Evolutionary conservation across 2,113 vertebrate genomes (phyloP), one percentile per base, ranked within the genome.

Genomic region (Podarcis raffonei): DNA sequence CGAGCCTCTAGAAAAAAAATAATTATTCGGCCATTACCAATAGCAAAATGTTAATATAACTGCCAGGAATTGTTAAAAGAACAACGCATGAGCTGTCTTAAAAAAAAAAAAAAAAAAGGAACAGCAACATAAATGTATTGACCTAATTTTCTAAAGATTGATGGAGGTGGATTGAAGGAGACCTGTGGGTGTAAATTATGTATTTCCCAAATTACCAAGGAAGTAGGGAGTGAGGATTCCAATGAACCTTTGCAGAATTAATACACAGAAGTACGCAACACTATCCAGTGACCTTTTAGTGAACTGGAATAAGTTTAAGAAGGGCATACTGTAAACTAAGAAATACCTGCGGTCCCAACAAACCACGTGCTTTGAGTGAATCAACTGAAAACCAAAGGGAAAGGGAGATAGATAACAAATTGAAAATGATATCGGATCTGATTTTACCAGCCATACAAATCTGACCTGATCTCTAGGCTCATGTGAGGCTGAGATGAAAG

Each of bases 91-190:
- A 82, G n/a, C 23, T 81, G 83, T 20, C 30, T 1, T 78, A 2
- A 79, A 85, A 2, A 5, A 88, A 93, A 78, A 93, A 78, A 89
- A 92, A 92, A 92, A 30, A 53, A 79, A 87, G 90, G 85, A 12
- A 27, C 35, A 81, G 59, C 74, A 89, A 92, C 91, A 90, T 22
- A 91, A 95, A 95, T 91, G 35, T 87, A 94, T 79, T 93, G 94
- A 91, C 91, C 87, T 94, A 77, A 92, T 95, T 95, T 94, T 59
- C 68, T 68, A 85, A 39, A 1, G 0, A 62, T 66, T 83, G 42
- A 71, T 91, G 90, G 81, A 90, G 76, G 27, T 89, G 5, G 42
- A 69, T 22, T 23, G 65, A 88, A 93, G 83, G 91, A 87, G 88
- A 86, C 3, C 11, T 92, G 25, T 66, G 89, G 6, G 8, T 53